Percentiles rank a stretch among this genome's conserved stretches.
Evolutionary conservation across 2,888 invertebrate genomes (phyloP).

Genomic region (Conistra vaccinii): DNA sequence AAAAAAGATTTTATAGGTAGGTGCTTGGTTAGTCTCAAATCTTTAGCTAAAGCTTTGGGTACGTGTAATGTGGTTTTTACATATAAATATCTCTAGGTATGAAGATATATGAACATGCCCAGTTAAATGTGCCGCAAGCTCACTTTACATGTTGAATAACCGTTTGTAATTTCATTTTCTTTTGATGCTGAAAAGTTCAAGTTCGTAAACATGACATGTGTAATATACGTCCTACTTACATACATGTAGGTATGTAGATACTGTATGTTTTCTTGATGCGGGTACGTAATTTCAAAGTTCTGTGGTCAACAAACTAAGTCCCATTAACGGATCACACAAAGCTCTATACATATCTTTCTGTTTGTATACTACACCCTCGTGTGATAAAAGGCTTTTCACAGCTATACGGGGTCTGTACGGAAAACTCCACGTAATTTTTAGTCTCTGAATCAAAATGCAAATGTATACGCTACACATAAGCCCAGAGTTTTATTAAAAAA

Average conservation of each 20-base stretch:
- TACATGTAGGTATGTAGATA: background rate
- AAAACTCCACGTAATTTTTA: conserved; percentile 25
- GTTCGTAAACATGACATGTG: conserved; percentile 1
- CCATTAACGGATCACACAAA: conserved; percentile 38
- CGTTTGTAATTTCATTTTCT: conserved; percentile 10
- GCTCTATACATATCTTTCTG: conserved; percentile 20
- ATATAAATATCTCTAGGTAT: conserved; percentile 4
- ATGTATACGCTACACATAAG: background rate
- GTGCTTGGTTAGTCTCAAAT: background rate
- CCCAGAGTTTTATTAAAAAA: background rate
- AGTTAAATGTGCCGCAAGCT: conserved; percentile 5
- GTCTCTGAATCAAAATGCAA: background rate
- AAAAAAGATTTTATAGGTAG: conserved; percentile 12
- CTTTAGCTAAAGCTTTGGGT: background rate
- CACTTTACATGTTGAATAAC: background rate
- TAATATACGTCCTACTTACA: background rate
- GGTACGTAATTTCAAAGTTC: conserved; percentile 38
- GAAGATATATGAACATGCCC: conserved; percentile 3
- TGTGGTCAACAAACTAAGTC: conserved; percentile 23
- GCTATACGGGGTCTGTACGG: conserved; percentile 13
- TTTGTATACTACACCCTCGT: conserved; percentile 6
- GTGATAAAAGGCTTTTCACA: conserved; percentile 43
- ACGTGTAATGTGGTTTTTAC: background rate
- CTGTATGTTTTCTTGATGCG: conserved; percentile 15
- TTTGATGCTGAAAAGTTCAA: conserved; percentile 11